Percentiles rank a stretch among this genome's conserved stretches.
phyloP scores from a whole-genome alignment of 2,888 invertebrate species.

The Cryptus armator region DNA sequence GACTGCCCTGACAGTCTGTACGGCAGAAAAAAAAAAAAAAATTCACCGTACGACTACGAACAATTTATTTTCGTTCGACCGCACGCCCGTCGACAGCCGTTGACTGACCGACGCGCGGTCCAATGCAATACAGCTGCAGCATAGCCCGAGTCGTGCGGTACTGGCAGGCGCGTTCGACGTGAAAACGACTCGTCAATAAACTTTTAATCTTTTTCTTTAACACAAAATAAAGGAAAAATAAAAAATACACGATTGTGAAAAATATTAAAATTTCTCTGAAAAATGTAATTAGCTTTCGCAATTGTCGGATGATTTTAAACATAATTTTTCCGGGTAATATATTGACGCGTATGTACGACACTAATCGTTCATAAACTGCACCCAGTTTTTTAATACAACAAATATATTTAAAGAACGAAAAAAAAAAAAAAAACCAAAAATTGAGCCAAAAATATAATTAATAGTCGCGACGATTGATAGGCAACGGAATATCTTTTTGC shows the following conservation, averaged over 20 bases:
- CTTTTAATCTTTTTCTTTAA: slow-evolving; percentile 53
- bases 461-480: too few species aligned
- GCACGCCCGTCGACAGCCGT: slow-evolving; percentile 59
- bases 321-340: too few species aligned
- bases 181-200: slow-evolving; percentile 62
- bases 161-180: slow-evolving; percentile 46
- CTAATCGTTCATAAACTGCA: too few species aligned
- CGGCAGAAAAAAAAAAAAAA: slow-evolving; percentile 19
- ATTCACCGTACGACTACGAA: slow-evolving; percentile 50
- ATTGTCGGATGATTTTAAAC: too few species aligned
- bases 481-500: too few species aligned
- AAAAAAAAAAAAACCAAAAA: too few species aligned
- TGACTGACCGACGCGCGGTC: slow-evolving; percentile 65
- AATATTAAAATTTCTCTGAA: background rate
- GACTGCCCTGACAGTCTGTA: slow-evolving; percentile 4
- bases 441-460: too few species aligned
- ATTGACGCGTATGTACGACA: too few species aligned
- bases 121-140: slow-evolving; percentile 40
- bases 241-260: slow-evolving; percentile 18
- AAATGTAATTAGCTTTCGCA: too few species aligned
- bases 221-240: slow-evolving; percentile 24
- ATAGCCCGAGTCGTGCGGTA: slow-evolving; percentile 32
- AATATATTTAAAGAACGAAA: too few species aligned
- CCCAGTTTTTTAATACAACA: too few species aligned
- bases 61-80: slow-evolving; percentile 68